Evolutionary conservation across 2,888 invertebrate genomes (phyloP), one percentile per base, ranked within the genome.

Genomic region (Callimorpha dominula): DNA sequence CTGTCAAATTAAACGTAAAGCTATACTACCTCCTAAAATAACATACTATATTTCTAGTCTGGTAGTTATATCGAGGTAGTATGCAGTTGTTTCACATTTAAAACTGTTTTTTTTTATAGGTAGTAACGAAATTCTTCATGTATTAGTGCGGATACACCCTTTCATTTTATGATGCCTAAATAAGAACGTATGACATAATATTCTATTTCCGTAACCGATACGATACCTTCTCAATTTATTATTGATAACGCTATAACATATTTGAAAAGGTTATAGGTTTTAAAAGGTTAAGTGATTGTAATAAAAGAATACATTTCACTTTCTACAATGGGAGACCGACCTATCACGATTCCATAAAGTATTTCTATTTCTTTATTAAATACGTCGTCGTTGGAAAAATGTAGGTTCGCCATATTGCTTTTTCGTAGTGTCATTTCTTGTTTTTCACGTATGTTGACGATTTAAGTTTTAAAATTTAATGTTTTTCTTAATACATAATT

Each of bases 331-430:
- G 7, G 20, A n/a, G 9, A n/a, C 20, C 46, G 65, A 65, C 49
- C 65, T 65, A 49, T 65, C 65, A 65, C 65, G 65, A 65, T 65
- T 65, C 12, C 46, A 46, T 63, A 9, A 42, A 63, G 42, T 63
- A 17, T 63, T 43, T 9, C 15, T 64, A 43, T 64, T 64, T 43
- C n/a, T n/a, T 7, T 64, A n/a, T 42, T 1, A 12, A 43, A 7
- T 17, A 43, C 11, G 15, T n/a, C 40, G 62, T 63, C 31, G 15
- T 15, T 63, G 8, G 17, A 17, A 63, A 63, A 42, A 42, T 63
- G 11, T 63, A 3, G 17, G 9, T 11, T 15, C 17, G 43, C 43
- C 43, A 64, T 42, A 43, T 64, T 40, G 40, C 63, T 64, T 64
- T 64, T 43, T 64, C 63, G 9, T 42, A 60, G 31, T 60, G 60